A percentile compares a stretch with the other conserved stretches of the same genome.
Conservation (phyloP, 2,113 vertebrate genomes). For the Phalacrocorax brasilianus region DNA sequence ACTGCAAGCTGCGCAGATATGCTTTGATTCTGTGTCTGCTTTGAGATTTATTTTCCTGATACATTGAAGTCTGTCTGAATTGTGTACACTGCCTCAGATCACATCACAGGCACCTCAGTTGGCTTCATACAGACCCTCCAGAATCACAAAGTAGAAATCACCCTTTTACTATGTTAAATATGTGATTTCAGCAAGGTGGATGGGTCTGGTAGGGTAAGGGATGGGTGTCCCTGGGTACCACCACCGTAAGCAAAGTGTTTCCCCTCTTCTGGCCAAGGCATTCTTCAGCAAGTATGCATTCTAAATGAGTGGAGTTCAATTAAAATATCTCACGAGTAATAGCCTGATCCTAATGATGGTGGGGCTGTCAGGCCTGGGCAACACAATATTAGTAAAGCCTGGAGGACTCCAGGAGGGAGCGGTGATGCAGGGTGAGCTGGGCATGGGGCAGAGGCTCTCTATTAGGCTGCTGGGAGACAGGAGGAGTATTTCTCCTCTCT, state of each 20-base stretch:
- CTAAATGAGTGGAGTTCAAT: not conserved
- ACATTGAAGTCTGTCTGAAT: not conserved
- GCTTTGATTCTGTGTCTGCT: not conserved
- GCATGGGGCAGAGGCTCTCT: fast-evolving
- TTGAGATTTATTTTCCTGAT: not conserved
- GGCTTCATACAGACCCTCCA: not conserved
- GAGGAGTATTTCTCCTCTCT: not conserved
- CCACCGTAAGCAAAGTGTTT: fast-evolving
- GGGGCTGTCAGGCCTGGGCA: not conserved
- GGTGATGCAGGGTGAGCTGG: fast-evolving
- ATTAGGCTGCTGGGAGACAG: not conserved
- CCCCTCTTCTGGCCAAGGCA: not conserved
- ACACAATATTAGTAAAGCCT: not conserved
- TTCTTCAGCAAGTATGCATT: not conserved
- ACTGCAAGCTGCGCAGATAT: not conserved
- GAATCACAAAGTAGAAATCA: not conserved
- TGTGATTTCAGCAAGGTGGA: not conserved
- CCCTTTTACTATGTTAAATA: not conserved
- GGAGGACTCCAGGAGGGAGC: not conserved
- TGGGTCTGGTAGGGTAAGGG: not conserved
- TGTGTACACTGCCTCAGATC: not conserved
- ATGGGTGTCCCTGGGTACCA: not conserved
- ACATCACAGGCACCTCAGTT: not conserved
- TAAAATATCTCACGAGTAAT: not conserved
- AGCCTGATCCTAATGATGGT: not conserved